Base-by-base conservation (phyloP, 2,797 vertebrate species). In the Danio jaintianensis region DNA sequence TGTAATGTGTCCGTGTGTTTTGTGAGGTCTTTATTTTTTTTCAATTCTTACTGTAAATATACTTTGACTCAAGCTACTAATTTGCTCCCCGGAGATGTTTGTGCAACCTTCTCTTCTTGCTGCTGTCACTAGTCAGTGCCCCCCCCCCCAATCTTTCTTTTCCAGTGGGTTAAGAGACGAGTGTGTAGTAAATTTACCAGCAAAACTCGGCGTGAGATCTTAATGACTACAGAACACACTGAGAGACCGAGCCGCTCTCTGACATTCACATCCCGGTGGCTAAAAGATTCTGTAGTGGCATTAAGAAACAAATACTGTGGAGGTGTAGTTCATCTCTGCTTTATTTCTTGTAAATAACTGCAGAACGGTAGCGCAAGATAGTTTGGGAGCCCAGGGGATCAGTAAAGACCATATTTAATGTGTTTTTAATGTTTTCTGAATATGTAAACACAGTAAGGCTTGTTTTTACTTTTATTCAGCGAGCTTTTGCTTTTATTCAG, bases 71-170 rank as follows among this genome's bases (percentile, higher is more conserved):
- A 50, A 79, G 38, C 72, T 58, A 62, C 82, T 76, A 70, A 80
- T 83, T 80, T 80, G 73, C 61, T 83, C 82, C 72, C 72, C 3
- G 18, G 58, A 80, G 82, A 75, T 56, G 53, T 83, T 79, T 64
- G 64, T 62, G 22, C 68, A 79, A 58, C 81, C 47, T 59, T 72
- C 43, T 36, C 16, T 52, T 78, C 55, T 61, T 56, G 15, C 53
- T 58, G 10, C 7, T 47, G 15, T 68, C 42, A n/a, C 64, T 50
- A 59, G 53, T 42, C 66, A 70, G 66, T 52, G 47, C 29, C 29
- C 29, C 29, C 29, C 29, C 29, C 29, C 29, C 29, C 1, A 29
- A 29, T 29, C 15, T 7, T 43, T 29, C 50, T 22, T 78, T 50
- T 62, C 15, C 55, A 52, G 0, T 7, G 45, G 66, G 45, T 78